These are phyloP conservation scores for Sinelater perroti DNA, from an alignment of 2,888 invertebrate species.

Conservation along the genomic window DNA sequence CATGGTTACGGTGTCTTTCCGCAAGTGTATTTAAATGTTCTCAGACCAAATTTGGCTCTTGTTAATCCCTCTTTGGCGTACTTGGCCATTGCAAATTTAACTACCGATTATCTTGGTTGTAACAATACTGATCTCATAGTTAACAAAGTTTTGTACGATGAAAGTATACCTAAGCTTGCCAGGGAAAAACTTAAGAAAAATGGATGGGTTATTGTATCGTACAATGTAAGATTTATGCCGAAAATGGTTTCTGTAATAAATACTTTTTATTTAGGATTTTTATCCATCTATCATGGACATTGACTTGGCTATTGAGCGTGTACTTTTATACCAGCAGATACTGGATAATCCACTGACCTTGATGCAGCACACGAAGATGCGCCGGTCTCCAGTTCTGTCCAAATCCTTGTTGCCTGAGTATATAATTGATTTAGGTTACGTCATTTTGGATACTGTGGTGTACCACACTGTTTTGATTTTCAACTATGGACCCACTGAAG, in stretches of 20 bases:
- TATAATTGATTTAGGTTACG: constrained; percentile 66
- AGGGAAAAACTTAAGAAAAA: constrained; percentile 41
- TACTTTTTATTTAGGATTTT: constrained; percentile 55
- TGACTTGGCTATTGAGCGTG: constrained; percentile 69
- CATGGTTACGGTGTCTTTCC: constrained; percentile 68
- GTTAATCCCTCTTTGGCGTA: constrained; percentile 60
- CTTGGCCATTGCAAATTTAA: constrained; percentile 61
- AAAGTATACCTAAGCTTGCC: constrained; percentile 37
- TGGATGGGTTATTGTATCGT: constrained; percentile 54
- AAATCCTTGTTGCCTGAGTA: constrained; percentile 64
- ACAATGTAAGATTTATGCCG: constrained; percentile 41
- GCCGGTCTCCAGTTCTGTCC: constrained; percentile 59
- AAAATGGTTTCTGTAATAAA: background rate
- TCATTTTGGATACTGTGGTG: constrained; percentile 62
- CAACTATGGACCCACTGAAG: constrained; percentile 67
- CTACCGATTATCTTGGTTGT: constrained; percentile 59
- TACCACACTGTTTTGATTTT: constrained; percentile 62
- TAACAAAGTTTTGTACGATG: no score
- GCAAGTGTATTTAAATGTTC: constrained; percentile 66
- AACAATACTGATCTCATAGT: constrained; percentile 1
- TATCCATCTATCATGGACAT: constrained; percentile 68
- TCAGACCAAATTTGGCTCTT: constrained; percentile 53
- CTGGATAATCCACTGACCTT: constrained; percentile 59
- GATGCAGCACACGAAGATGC: constrained; percentile 49
- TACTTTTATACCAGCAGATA: constrained; percentile 62